phyloP scores from a whole-genome alignment of 2,113 vertebrate genomes.

The Rousettus leschenaultii region DNA sequence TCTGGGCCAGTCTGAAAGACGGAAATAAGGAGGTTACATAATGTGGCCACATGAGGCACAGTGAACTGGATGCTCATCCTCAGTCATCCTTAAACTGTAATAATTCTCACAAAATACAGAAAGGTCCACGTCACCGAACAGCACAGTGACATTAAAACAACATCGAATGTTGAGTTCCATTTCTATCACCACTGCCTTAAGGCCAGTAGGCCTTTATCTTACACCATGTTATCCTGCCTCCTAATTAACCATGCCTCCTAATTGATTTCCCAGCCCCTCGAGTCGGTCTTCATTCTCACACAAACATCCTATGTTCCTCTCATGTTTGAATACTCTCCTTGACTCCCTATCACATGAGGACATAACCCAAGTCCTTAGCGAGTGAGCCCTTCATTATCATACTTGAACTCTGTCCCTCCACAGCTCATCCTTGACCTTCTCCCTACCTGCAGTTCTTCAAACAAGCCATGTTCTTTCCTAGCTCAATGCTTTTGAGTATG shows the following conservation, averaged over 20 bases:
- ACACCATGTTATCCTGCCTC: rapidly evolving
- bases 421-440: neutral
- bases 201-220: neutral
- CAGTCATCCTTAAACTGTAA: neutral
- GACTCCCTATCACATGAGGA: neutral
- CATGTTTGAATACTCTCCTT: neutral
- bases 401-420: neutral
- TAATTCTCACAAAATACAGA: neutral
- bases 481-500: neutral
- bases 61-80: neutral
- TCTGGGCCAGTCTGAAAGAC: slow-evolving; percentile 91
- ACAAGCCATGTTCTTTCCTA: neutral
- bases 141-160: neutral
- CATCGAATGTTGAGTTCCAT: neutral
- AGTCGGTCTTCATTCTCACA: neutral
- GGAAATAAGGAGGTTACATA: neutral
- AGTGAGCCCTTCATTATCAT: neutral
- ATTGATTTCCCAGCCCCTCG: neutral
- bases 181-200: neutral
- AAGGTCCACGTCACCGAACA: neutral
- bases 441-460: neutral
- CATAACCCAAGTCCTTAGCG: neutral
- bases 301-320: neutral
- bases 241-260: neutral
- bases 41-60: rapidly evolving